These are phyloP conservation scores for Ceratina calcarata DNA, from an alignment of 1,140 invertebrate species.

Conservation along the genomic window DNA sequence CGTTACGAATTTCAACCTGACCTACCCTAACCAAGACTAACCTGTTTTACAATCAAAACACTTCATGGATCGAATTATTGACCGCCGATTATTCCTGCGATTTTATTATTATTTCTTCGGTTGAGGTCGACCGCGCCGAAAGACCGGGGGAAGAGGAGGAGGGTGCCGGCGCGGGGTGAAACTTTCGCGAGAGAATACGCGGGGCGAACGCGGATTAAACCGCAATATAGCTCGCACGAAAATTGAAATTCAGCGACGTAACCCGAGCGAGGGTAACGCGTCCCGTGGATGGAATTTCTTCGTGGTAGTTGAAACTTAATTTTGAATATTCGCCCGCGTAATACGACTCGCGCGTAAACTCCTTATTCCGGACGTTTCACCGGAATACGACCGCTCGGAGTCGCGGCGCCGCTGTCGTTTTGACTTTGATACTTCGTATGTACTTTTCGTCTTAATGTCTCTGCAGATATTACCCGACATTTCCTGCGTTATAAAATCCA, in stretches of 20 bases:
- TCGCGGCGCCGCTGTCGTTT: neutral
- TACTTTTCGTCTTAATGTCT: neutral
- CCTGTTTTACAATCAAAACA: too few species aligned
- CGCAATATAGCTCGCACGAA: slow-evolving; percentile 21
- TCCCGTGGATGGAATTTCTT: slow-evolving; percentile 24
- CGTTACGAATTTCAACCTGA: too few species aligned
- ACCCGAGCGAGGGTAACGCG: slow-evolving; percentile 4
- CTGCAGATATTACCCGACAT: too few species aligned
- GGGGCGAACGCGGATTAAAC: slow-evolving; percentile 26
- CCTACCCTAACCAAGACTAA: too few species aligned
- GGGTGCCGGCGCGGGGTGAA: too few species aligned
- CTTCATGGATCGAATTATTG: too few species aligned
- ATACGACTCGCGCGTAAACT: slow-evolving; percentile 29
- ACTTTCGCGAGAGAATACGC: neutral
- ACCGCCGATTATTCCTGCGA: too few species aligned
- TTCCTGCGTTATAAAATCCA: too few species aligned
- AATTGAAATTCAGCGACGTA: slow-evolving; percentile 45
- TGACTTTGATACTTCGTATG: neutral
- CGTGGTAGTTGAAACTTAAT: slow-evolving; percentile 18
- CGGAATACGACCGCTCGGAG: neutral
- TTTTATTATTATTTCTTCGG: too few species aligned
- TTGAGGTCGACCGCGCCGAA: too few species aligned
- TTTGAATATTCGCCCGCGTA: slow-evolving; percentile 29
- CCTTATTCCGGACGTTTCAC: slow-evolving; percentile 1
- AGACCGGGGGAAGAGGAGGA: too few species aligned